Base-by-base conservation (phyloP, 2,113 vertebrate genomes). In the Otus sunia region DNA sequence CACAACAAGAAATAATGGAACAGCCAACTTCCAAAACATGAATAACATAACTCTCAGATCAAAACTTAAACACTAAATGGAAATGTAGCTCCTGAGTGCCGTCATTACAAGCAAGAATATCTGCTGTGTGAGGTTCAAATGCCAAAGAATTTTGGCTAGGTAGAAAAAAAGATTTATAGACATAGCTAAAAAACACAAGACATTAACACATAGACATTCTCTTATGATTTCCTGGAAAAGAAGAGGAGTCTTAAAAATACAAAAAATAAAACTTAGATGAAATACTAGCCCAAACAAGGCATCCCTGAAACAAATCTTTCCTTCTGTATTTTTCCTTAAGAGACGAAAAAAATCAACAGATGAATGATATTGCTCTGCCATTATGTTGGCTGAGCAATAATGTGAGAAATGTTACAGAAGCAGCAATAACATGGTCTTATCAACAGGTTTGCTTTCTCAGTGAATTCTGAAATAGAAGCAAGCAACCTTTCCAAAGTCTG, bases 81-180 rank as follows among this genome's bases (percentile, higher is more conserved):
- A 75, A 67, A 71, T 8, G 1, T 4, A 36, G 6, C 22, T 27
- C 27, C 29, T 47, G 1, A 74, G 30, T 0, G 0, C 9, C 6
- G 32, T 4, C 26, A 45, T 23, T 53, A 58, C 16, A 67, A 69
- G 15, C 12, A 84, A 56, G 21, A 92, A 18, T 7, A 39, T 29
- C 47, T 36, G 7, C 47, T 74, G 4, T 22, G 23, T 27, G 19
- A 71, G 11, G 19, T 62, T 72, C n/a, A 82, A 85, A 47, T 5
- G 1, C 3, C n/a, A 37, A 58, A 66, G 8, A 47, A 59, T n/a
- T 88, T 21, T 64, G 23, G 55, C 5, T 11, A 12, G 52, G 5
- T 27, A 72, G 5, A 19, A 66, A 56, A 58, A 63, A 43, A 32
- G 6, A 78, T 56, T 39, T 15, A 9, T 11, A 75, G 49, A 14